Evolutionary conservation across 1,140 invertebrate species (phyloP), one percentile per base, ranked within the genome.

Genomic region (Micrasema longulum): DNA sequence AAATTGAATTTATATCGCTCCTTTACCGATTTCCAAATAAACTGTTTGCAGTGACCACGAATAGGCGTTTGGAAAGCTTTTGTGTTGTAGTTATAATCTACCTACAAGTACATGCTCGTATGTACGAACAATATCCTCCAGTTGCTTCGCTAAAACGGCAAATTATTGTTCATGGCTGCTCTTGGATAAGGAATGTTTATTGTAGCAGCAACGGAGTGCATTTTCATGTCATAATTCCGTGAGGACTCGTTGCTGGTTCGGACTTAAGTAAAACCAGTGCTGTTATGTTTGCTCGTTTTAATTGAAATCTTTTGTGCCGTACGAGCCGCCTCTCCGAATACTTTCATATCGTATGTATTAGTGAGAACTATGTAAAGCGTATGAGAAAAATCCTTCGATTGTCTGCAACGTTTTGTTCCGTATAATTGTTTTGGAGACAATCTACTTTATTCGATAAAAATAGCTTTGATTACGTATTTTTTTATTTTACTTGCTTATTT

Each of bases 221-320:
- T 70, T 70, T 52, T 57, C 57, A 47, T 70, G 55, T 70, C 68
- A 70, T 70, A 63, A 70, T 69, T 62, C 68, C 68, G 18, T 31
- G 57, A 63, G 55, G 57, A 52, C 41, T 31, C 38, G 43, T 47
- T 64, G 18, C 26, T n/a, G 9, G 52, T 2, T n/a, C 55, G 55
- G 36, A 41, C 23, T 47, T n/a, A 64, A 64, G 60, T 31, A 64
- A 64, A 64, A 23, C 16, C 60, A 26, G 4, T 41, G 6, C 38
- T 41, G 43, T 64, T 45, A 64, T 64, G 43, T 64, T 64, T 64
- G 26, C 60, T 64, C 60, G n/a, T 45, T 47, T 63, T 63, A 63
- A 47, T 47, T 64, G 60, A 47, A 47, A 64, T 64, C 41, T 47
- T 64, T 47, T 63, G 36, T 63, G 45, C 10, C 9, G 5, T 16